A percentile compares a stretch with the other conserved stretches of the same genome.
Evolutionary conservation across 2,888 invertebrate genomes (phyloP).

Genomic region (Lutraria lutraria): DNA sequence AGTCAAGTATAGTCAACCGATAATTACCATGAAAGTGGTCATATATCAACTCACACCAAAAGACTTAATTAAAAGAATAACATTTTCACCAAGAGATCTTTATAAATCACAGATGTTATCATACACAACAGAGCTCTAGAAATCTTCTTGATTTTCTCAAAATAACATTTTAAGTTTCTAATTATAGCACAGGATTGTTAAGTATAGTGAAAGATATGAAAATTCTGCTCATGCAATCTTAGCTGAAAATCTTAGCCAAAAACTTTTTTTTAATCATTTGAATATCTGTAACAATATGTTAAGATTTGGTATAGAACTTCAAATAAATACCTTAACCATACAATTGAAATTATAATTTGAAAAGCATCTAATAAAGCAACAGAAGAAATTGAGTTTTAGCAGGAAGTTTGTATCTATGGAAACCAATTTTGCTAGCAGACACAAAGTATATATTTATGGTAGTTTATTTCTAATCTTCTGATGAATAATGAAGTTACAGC

Average conservation of each 20-base stretch:
- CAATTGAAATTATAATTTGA: background rate
- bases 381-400: no score
- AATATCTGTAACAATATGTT: background rate
- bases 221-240: background rate
- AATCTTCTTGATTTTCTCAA: background rate
- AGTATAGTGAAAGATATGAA: background rate
- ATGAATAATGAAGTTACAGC: no score
- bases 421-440: no score
- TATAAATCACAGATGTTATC: background rate
- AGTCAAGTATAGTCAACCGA: background rate
- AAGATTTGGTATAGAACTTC: background rate
- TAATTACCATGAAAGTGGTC: background rate
- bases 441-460: no score
- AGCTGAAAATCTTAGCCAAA: background rate
- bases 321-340: background rate
- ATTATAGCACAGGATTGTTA: background rate
- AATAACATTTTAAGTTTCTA: slow-evolving; percentile 2
- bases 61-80: background rate
- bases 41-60: background rate
- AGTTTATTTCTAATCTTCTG: no score
- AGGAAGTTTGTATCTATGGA: no score
- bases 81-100: background rate
- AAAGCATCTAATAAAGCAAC: background rate
- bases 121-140: background rate
- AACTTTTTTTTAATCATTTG: background rate